These are phyloP conservation scores for Chlorops oryzae DNA, from an alignment of 1,140 invertebrate species.

Conservation along the genomic window DNA sequence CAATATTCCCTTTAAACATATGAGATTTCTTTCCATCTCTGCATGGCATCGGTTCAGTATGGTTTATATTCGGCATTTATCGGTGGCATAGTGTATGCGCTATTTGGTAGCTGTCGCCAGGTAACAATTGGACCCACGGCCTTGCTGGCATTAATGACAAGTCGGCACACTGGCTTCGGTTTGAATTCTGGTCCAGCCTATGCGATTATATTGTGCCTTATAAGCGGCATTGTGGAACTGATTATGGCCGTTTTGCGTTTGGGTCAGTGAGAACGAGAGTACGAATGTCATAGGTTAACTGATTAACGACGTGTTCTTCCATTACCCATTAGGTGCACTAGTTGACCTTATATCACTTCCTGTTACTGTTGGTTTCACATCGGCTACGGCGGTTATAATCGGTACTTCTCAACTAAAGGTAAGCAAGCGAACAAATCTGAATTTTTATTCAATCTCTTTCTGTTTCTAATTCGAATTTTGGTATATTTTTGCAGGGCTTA, in stretches of 20 bases:
- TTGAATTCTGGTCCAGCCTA: constrained; percentile 56
- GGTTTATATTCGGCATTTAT: constrained; percentile 89
- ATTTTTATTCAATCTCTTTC: not conserved
- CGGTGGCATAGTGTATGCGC: constrained; percentile 83
- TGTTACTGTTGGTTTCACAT: constrained; percentile 88
- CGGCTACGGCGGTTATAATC: constrained; percentile 87
- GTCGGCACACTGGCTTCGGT: constrained; percentile 52
- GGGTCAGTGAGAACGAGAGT: constrained; percentile 53
- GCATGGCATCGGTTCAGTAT: constrained; percentile 54
- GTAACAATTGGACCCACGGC: constrained; percentile 85
- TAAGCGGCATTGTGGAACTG: constrained; percentile 75
- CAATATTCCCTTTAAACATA: not conserved
- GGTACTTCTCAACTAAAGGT: constrained; percentile 78
- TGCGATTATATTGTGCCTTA: constrained; percentile 76
- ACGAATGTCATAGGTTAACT: not conserved
- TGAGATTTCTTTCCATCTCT: not conserved
- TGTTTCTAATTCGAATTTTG: not conserved
- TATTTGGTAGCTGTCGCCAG: constrained; percentile 86
- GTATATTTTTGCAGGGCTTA: constrained; percentile 50
- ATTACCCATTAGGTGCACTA: constrained; percentile 67
- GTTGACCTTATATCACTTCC: constrained; percentile 90
- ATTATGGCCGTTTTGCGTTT: constrained; percentile 77
- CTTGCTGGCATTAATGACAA: constrained; percentile 75
- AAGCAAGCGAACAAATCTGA: not conserved
- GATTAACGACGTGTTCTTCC: not conserved